A percentile compares a stretch with the other conserved stretches of the same genome.
Evolutionary conservation across 2,113 vertebrate genomes (phyloP).

Genomic region (Ctenomys sociabilis): DNA sequence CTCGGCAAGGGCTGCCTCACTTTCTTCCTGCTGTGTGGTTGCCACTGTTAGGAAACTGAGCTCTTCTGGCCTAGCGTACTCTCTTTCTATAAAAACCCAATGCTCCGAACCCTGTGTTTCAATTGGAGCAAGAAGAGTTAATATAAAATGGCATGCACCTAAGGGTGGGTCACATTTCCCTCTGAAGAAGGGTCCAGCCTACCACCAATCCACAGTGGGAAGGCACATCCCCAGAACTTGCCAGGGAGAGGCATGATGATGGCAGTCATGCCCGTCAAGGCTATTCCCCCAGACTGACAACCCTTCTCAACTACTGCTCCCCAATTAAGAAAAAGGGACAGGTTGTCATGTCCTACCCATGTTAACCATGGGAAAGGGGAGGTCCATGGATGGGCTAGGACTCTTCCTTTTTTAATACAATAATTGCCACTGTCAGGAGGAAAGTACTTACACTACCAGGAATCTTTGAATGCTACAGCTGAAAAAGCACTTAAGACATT

Average conservation of each 20-base stretch:
- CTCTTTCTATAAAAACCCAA: constrained; percentile 99
- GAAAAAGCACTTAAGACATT: constrained; percentile 28
- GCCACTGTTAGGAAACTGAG: constrained; percentile 84
- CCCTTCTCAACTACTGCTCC: neutral
- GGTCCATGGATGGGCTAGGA: neutral
- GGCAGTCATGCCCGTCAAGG: neutral
- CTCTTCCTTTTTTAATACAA: constrained; percentile 23
- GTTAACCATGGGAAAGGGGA: neutral
- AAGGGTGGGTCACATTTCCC: constrained; percentile 49
- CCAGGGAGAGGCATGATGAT: neutral
- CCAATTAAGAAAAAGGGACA: neutral
- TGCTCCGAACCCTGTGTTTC: constrained; percentile 98
- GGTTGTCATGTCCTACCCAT: neutral
- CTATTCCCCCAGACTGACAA: neutral
- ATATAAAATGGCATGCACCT: constrained; percentile 83
- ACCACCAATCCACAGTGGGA: neutral
- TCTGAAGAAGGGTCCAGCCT: constrained; percentile 38
- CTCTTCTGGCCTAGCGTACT: constrained; percentile 91
- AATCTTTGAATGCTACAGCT: constrained; percentile 1
- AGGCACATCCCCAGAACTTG: neutral
- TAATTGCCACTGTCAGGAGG: neutral
- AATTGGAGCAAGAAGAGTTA: constrained; percentile 98
- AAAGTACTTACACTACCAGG: neutral
- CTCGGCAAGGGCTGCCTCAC: constrained; percentile 72
- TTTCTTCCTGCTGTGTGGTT: constrained; percentile 84